Evolutionary conservation across 2,113 vertebrate genomes (phyloP), one percentile per base, ranked within the genome.

Genomic region (Pachyramphus minor): DNA sequence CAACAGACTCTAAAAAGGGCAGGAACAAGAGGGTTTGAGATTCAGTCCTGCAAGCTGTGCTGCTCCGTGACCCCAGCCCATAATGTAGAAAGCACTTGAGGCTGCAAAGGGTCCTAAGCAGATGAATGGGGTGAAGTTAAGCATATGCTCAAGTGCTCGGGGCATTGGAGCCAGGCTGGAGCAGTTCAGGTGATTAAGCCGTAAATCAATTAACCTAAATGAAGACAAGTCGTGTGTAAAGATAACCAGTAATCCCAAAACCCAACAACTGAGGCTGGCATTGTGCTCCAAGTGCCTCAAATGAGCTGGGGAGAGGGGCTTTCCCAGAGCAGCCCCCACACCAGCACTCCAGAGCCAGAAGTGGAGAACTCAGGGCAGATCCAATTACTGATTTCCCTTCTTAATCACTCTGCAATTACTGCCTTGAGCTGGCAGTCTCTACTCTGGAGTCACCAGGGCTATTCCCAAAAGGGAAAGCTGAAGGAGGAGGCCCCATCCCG

Each of bases 91-190:
- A 92, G 76, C 87, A 85, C 93, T 95, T 67, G 52, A 90, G 71
- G 62, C 83, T 64, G 69, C 84, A 64, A 24, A 92, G 94, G 47
- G 64, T 72, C 80, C 93, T 31, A 27, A 18, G 89, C 50, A 66
- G 84, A 69, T 91, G 94, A 94, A 95, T 91, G 74, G 87, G 53
- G 71, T 19, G 0, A 89, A 87, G 58, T 89, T 86, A 73, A 95
- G 91, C 84, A 37, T 14, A 69, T 19, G 81, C 84, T 95, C 8
- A 71, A 97, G 87, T 82, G 84, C 87, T 60, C 33, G 2, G 30
- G 64, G 52, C 1, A 18, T 28, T 14, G 44, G 59, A 77, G 91
- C 80, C 84, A 20, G 77, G 41, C 47, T 78, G 86, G 22, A 74
- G 76, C 64, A n/a, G 0, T 12, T 84, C 28, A 41, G 93, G 76